Evolutionary conservation across 2,797 vertebrate genomes (phyloP).

Genomic region (Diceros bicornis): DNA sequence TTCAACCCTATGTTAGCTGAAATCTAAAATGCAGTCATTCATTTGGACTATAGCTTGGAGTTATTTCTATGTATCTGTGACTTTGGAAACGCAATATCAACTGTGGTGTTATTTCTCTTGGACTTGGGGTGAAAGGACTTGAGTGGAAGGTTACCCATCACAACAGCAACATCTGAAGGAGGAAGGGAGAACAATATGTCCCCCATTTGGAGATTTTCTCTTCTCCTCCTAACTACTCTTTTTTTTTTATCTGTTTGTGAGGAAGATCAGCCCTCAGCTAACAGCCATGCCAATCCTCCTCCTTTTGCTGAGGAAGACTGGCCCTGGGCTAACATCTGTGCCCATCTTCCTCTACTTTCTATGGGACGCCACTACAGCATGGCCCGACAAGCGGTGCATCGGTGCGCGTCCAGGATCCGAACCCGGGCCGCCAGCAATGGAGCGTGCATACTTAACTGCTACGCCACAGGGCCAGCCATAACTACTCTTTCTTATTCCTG

Average conservation of each 20-base stretch:
- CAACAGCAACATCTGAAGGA: background rate
- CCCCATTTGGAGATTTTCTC: background rate
- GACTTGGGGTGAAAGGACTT: background rate
- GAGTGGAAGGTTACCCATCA: background rate
- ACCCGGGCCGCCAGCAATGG: no score
- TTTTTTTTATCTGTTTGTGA: background rate
- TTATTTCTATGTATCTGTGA: background rate
- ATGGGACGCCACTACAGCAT: no score
- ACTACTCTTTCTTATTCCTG: background rate
- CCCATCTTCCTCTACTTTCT: no score
- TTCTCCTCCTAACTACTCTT: background rate
- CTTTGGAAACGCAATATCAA: background rate
- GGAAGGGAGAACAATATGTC: background rate
- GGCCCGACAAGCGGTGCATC: no score
- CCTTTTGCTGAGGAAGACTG: no score
- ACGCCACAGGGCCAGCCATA: background rate
- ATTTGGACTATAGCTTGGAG: background rate
- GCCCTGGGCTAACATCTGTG: no score
- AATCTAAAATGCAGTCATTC: constrained; percentile 18
- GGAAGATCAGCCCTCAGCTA: no score
- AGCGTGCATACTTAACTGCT: no score
- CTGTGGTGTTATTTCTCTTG: background rate
- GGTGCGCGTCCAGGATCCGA: no score
- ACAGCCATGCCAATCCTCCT: no score
- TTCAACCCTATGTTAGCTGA: background rate